Base-by-base conservation (phyloP, 1,140 invertebrate genomes). In the Tribolium castaneum region DNA sequence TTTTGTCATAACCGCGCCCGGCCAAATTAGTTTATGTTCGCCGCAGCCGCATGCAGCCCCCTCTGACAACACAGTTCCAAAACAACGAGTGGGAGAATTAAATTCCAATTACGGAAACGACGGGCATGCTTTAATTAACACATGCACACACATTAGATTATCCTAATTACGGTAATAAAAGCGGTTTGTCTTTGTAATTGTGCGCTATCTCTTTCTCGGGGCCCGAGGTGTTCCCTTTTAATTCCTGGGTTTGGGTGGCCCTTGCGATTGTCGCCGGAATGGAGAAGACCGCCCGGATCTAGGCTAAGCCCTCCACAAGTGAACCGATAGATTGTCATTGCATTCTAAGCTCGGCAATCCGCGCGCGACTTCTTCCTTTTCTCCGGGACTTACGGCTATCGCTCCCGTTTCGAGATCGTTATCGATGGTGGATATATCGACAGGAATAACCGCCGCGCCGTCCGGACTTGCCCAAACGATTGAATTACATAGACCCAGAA, bases 291-390 rank as follows among this genome's bases (percentile, higher is more conserved):
- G 77, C 74, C 22, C 14, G 73, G 76, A 78, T 74, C 79, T 14
- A 30, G 66, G 34, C 73, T 78, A 80, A 80, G 79, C 77, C 77
- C 30, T 77, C 76, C 77, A 78, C 79, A 80, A 80, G 79, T 78
- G 79, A 80, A 80, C 77, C 79, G 77, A 80, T 80, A 78, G 79
- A 80, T 80, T 80, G 77, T 80, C 79, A 80, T 80, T 80, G 79
- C 77, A 45, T 78, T 73, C 52, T 80, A 80, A 80, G 79, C 79
- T 70, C 52, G 54, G 25, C 34, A 76, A 80, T 80, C 79, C 49
- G 51, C 49, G 30, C 52, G 77, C 59, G 70, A 76, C 77, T 78
- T 78, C 70, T 76, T 77, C 74, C 77, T 80, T 66, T 66, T 66
- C 25, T 30, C 45, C n/a, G 3, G 56, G 56, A 62, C 56, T 62